These are phyloP conservation scores for Bicyclus anynana DNA, from an alignment of 1,140 invertebrate genomes.

Conservation along the genomic window DNA sequence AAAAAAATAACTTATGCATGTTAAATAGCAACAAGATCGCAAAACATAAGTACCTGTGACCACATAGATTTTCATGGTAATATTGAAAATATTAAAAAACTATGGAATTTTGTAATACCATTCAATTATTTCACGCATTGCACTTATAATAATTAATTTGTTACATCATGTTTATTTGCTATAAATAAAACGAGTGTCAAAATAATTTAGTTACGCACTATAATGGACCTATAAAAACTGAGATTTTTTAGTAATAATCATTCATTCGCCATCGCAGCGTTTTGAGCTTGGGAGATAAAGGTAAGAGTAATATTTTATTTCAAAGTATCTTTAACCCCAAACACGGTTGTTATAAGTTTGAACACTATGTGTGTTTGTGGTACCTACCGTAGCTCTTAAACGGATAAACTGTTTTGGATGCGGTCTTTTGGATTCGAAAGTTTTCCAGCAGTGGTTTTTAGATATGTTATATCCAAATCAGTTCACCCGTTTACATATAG, in stretches of 20 bases:
- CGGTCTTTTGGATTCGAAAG: no score
- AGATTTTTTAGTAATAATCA: not conserved
- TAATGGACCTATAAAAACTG: slow-evolving; percentile 7
- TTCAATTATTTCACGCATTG: slow-evolving; percentile 9
- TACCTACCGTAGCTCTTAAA: no score
- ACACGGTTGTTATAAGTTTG: no score
- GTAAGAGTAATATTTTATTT: not conserved
- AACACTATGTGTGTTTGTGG: no score
- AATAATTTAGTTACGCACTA: not conserved
- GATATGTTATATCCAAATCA: no score
- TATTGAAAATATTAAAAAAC: not conserved
- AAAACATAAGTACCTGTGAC: not conserved
- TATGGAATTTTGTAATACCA: slow-evolving; percentile 6
- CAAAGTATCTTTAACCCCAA: no score
- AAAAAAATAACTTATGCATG: no score
- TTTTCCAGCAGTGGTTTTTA: no score
- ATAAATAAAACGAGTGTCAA: slow-evolving; percentile 18
- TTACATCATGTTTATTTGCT: slow-evolving; percentile 18
- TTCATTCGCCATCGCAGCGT: slow-evolving; percentile 3
- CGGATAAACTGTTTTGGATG: no score
- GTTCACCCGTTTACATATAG: no score
- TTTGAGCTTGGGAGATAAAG: slow-evolving; percentile 1
- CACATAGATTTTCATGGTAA: not conserved
- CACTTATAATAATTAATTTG: slow-evolving; percentile 4
- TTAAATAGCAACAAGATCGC: no score